Evolutionary conservation across 37 sponge, comb jelly and placozoan species (phyloP).

Genomic region (Haliclona indistincta): DNA sequence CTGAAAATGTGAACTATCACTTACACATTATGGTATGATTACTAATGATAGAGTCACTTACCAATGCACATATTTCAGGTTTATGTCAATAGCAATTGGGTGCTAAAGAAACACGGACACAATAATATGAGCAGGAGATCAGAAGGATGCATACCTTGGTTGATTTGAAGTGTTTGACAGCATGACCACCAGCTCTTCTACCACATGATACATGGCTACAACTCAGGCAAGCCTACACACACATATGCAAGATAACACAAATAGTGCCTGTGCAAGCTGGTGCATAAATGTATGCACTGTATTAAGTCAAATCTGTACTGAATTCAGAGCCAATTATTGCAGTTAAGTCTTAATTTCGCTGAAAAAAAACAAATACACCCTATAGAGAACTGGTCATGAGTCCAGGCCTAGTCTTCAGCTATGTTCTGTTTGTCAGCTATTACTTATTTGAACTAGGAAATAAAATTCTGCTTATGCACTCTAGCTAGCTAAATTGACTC

Average conservation of each 20-base stretch:
- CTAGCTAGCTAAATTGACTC: not conserved
- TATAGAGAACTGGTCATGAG: no score
- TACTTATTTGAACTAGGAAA: no score
- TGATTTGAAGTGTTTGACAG: slow-evolving; percentile 51
- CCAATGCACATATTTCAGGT: slow-evolving; percentile 47
- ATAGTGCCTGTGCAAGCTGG: not conserved
- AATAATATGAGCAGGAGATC: not conserved
- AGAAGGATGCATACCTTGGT: slow-evolving; percentile 28
- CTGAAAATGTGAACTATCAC: no score
- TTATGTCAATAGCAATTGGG: slow-evolving; percentile 54
- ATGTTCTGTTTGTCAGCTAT: not conserved
- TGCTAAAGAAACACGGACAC: slow-evolving; percentile 11
- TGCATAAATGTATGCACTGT: not conserved
- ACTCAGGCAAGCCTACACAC: slow-evolving; percentile 60
- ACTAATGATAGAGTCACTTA: slow-evolving; percentile 10
- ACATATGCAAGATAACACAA: not conserved
- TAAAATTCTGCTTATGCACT: no score
- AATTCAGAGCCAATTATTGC: not conserved
- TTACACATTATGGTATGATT: no score
- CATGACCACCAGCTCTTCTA: slow-evolving; percentile 51
- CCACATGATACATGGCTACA: slow-evolving; percentile 72
- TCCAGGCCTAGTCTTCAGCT: not conserved
- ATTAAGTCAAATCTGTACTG: not conserved
- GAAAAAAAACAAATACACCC: no score
- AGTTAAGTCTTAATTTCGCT: not conserved